phyloP scores from a whole-genome alignment of 2,888 invertebrate species.

The Folsomia candida region DNA sequence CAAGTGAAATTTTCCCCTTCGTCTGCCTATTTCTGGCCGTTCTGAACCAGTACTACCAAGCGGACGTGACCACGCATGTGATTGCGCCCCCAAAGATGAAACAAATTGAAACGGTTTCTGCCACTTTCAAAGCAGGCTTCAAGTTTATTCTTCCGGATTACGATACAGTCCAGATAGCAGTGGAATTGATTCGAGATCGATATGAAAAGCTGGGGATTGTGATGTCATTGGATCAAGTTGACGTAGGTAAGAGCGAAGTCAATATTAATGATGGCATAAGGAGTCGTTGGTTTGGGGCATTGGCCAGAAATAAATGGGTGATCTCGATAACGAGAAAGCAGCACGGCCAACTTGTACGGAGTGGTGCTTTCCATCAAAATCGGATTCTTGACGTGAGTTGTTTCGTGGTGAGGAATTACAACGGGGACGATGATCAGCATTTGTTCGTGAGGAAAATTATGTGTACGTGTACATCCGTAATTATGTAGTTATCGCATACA shows the following conservation, averaged over 20 bases:
- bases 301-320: conserved; percentile 9
- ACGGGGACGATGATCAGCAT: conserved; percentile 16
- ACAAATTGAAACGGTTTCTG: neutral
- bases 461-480: too few species aligned
- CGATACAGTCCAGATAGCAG: neutral
- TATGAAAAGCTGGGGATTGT: neutral
- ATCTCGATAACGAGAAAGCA: neutral
- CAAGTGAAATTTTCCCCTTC: neutral
- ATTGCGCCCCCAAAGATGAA: neutral
- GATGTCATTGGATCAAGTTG: neutral
- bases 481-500: too few species aligned
- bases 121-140: neutral
- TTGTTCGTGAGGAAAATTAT: neutral
- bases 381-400: neutral
- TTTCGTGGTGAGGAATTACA: neutral
- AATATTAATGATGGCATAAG: neutral
- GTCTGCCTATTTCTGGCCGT: neutral
- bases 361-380: conserved; percentile 4
- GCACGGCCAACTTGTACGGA: neutral
- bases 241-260: neutral
- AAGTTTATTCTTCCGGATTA: neutral
- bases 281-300: neutral
- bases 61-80: neutral
- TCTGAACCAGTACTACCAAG: conserved; percentile 1
- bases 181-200: neutral